Evolutionary conservation across 2,113 vertebrate species (phyloP).

Genomic region (Acanthochromis polyacanthus): DNA sequence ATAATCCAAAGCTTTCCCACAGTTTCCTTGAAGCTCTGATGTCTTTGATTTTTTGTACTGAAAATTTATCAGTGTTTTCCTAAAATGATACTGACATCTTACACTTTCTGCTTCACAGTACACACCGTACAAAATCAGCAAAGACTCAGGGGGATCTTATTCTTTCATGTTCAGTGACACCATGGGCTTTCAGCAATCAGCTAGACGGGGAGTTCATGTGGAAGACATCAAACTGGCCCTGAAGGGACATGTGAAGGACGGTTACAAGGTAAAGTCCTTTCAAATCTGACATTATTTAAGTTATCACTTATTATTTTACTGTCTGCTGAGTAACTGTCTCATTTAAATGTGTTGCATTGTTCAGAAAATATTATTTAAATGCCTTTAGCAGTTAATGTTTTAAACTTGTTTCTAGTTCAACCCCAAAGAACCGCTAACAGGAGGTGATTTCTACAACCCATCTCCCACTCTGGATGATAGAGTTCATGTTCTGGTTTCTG

Average conservation of each 20-base stretch:
- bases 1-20: too few relatives aligned
- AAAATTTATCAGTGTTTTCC: too few relatives aligned
- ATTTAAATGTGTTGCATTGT: too few relatives aligned
- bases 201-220: not conserved
- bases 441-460: not conserved
- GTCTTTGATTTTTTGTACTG: too few relatives aligned
- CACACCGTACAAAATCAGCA: conserved; percentile 2
- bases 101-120: conserved; percentile 1
- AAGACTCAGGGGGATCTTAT: not conserved
- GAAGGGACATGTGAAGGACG: not conserved
- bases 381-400: too few relatives aligned
- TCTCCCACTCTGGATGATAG: conserved; percentile 11
- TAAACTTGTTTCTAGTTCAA: conserved; percentile 31
- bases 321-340: too few relatives aligned
- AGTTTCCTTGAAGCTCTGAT: too few relatives aligned
- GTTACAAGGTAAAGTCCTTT: not conserved
- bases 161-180: not conserved
- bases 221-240: not conserved
- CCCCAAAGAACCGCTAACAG: fast-evolving
- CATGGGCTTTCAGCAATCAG: not conserved
- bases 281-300: too few relatives aligned
- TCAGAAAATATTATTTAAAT: too few relatives aligned
- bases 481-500: conserved; percentile 54
- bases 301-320: too few relatives aligned
- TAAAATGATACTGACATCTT: too few relatives aligned